phyloP scores from a whole-genome alignment of 2,888 invertebrate species.

The Bellardia pandia region DNA sequence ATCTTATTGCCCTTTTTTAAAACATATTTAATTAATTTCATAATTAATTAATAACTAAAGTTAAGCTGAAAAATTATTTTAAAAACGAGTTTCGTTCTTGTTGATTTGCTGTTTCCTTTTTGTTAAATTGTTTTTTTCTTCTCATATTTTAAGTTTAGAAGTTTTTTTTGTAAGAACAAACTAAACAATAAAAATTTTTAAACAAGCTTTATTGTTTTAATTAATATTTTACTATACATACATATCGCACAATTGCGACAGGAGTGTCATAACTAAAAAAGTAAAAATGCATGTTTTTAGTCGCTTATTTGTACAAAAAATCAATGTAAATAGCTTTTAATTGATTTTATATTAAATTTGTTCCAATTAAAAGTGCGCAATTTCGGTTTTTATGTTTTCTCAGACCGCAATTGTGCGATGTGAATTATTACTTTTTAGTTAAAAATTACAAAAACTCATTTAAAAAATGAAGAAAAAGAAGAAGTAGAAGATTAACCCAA shows the following conservation, averaged over 20 bases:
- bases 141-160: constrained; percentile 29
- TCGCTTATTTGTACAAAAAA: too few species aligned
- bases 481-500: background rate
- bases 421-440: too few species aligned
- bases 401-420: too few species aligned
- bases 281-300: too few species aligned
- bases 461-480: background rate
- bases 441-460: background rate
- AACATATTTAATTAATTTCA: constrained; percentile 19
- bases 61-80: constrained; percentile 35
- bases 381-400: too few species aligned
- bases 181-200: constrained; percentile 49
- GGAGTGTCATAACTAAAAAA: too few species aligned
- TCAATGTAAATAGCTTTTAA: too few species aligned
- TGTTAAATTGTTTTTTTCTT: constrained; percentile 40
- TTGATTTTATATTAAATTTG: too few species aligned
- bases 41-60: constrained; percentile 40
- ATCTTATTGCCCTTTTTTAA: constrained; percentile 26
- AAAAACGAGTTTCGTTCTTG: constrained; percentile 31
- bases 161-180: constrained; percentile 41
- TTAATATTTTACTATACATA: background rate
- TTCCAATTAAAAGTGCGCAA: too few species aligned
- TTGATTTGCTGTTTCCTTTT: constrained; percentile 44
- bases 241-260: background rate
- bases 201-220: constrained; percentile 1